phyloP scores from a whole-genome alignment of 2,888 invertebrate genomes.

The Microplitis deprimator region DNA sequence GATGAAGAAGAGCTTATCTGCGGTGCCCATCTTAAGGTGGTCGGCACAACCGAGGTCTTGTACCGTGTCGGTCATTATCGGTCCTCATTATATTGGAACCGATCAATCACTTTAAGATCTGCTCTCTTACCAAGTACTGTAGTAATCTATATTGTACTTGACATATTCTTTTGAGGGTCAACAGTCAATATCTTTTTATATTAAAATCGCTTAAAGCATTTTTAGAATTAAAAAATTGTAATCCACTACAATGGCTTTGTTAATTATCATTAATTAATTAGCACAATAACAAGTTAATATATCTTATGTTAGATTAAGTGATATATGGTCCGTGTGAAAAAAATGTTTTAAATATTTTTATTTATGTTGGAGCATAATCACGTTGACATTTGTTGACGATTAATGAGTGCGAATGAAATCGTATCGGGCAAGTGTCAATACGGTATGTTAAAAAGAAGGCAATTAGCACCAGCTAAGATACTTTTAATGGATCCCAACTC shows the following conservation, averaged over 20 bases:
- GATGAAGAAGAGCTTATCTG: constrained; percentile 54
- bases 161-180: not conserved
- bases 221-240: not conserved
- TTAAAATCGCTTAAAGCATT: not conserved
- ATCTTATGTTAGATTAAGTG: no score
- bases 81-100: constrained; percentile 70
- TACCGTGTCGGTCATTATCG: constrained; percentile 70
- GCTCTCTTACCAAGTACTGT: constrained; percentile 12
- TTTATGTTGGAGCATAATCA: not conserved
- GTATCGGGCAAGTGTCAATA: constrained; percentile 39
- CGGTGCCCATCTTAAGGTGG: constrained; percentile 63
- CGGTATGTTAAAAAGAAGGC: constrained; percentile 33
- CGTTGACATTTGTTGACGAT: constrained; percentile 23
- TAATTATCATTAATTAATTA: no score
- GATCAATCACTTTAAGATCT: constrained; percentile 66
- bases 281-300: no score
- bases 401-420: constrained; percentile 36
- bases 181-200: not conserved
- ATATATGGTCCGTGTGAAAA: not conserved
- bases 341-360: not conserved
- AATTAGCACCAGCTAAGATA: constrained; percentile 36
- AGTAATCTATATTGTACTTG: not conserved
- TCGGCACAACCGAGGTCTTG: constrained; percentile 58
- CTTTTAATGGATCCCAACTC: constrained; percentile 21
- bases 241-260: no score